Evolutionary conservation across 2,113 vertebrate species (phyloP).

Genomic region (Picathartes gymnocephalus): DNA sequence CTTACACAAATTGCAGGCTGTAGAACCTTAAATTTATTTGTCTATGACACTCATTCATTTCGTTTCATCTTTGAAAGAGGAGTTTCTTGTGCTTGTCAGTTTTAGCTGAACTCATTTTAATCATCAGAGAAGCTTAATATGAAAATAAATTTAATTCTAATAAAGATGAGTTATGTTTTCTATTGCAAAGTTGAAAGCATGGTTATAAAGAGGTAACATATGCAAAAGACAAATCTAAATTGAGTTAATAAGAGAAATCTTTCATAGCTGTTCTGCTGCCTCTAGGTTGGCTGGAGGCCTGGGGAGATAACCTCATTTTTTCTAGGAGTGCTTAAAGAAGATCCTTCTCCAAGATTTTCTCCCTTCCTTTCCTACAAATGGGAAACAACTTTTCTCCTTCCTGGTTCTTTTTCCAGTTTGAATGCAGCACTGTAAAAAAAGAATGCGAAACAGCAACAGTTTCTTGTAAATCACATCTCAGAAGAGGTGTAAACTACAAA

Average conservation of each 20-base stretch:
- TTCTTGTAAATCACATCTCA: not conserved
- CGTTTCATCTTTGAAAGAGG: not conserved
- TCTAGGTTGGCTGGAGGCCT: not conserved
- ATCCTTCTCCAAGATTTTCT: not conserved
- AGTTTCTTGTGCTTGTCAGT: not conserved
- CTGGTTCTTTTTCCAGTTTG: not conserved
- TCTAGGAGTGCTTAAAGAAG: not conserved
- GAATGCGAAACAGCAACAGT: not conserved
- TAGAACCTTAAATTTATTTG: not conserved
- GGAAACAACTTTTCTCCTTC: not conserved
- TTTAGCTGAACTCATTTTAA: not conserved
- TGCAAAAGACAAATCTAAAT: not conserved
- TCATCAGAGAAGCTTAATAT: not conserved
- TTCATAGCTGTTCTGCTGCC: not conserved
- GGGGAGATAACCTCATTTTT: not conserved
- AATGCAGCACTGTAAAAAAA: not conserved
- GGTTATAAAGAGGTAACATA: not conserved
- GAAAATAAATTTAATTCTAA: slow-evolving; percentile 16
- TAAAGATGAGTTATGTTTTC: not conserved
- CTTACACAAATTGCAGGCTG: not conserved
- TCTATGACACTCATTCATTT: not conserved
- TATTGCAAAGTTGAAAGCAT: not conserved
- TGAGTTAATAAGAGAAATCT: not conserved
- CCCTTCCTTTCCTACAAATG: not conserved
- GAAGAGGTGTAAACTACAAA: not conserved